Percentiles rank a stretch among this genome's conserved stretches.
Conservation (phyloP, 2,888 invertebrate genomes). For the Mantis religiosa region DNA sequence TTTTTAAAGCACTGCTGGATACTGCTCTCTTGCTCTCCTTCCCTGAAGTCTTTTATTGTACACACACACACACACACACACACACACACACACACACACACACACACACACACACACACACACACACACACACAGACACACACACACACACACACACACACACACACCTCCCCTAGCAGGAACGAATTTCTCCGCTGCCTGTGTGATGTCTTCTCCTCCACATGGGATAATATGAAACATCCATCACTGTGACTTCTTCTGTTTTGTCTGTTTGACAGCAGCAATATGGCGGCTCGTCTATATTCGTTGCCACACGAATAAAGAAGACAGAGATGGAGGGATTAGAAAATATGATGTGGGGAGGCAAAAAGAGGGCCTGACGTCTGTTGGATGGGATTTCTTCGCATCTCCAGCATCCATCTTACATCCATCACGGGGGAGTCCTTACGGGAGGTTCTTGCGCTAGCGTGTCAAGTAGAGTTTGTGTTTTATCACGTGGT, state of each 20-base stretch:
- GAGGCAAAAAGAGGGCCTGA: neutral
- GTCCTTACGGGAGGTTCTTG: neutral
- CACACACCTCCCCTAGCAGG: neutral
- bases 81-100: too few relatives aligned
- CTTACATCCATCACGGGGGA: neutral
- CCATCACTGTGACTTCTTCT: conserved; percentile 21
- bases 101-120: too few relatives aligned
- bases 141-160: neutral
- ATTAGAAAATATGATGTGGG: neutral
- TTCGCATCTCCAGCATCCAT: neutral
- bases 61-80: neutral
- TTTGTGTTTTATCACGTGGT: neutral
- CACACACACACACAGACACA: neutral
- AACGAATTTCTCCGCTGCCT: conserved; percentile 2
- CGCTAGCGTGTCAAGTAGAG: neutral
- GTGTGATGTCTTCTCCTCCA: conserved; percentile 1
- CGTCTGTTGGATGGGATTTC: neutral
- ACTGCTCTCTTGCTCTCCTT: neutral
- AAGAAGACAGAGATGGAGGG: neutral
- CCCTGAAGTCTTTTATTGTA: neutral
- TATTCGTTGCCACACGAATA: neutral
- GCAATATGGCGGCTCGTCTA: conserved; percentile 24
- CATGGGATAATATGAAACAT: conserved; percentile 23
- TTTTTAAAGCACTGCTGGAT: conserved; percentile 31
- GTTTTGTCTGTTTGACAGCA: conserved; percentile 23